Evolutionary conservation across 1,140 invertebrate species (phyloP), one percentile per base, ranked within the genome.

Genomic region (Fopius arisanus): DNA sequence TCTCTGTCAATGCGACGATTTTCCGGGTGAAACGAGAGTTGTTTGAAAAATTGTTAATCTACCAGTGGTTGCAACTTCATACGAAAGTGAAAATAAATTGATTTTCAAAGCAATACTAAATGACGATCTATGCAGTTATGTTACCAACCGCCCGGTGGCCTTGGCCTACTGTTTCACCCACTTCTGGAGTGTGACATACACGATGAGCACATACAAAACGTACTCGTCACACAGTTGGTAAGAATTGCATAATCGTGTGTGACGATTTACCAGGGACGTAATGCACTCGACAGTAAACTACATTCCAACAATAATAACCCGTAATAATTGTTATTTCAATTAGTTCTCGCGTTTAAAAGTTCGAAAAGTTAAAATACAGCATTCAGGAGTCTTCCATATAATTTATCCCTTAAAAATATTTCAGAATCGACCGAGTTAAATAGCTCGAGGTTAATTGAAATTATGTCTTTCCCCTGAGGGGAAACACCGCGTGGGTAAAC

Each of bases 161-260:
- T 75, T 75, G 70, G 70, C 69, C 73, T 71, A 75, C 69, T 75
- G 31, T 43, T 72, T 75, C 67, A 75, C 69, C 69, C 63, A 75
- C 74, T 71, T 72, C 23, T 68, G 70, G 41, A 75, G 73, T 70
- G 65, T 72, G 31, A 68, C 54, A 67, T 59, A 67, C 66, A 28
- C 70, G 69, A 72, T 72, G 70, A 75, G 74, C 70, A 72, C 65
- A 72, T 54, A 67, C 51, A 72, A 72, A 75, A 75, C 65, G 33
- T 43, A 72, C 28, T 41, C 48, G 51, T 68, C 43, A 41, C 48
- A 21, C 3, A n/a, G 26, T 29, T 69, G 28, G 54, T 33, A 65
- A 66, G 23, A 41, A 75, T 75, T 75, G 51, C 68, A 51, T 72
- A 65, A 75, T 40, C 40, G 40, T 41, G 48, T 66, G 59, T 74